Conservation (phyloP, 2,888 invertebrate species). For the Tridacna crocea region DNA sequence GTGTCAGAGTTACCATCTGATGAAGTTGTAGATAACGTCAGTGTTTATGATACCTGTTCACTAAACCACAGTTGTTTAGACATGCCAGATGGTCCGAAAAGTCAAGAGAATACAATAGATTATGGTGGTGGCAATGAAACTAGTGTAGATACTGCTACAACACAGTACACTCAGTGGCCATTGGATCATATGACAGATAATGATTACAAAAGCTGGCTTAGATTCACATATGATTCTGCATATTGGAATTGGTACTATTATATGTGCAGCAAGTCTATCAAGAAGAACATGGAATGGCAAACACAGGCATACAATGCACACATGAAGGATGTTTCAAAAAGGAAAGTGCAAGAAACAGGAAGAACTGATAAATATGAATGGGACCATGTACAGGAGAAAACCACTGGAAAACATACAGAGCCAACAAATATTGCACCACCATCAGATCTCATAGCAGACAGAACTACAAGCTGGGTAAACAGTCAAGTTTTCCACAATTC, state of each 20-base stretch:
- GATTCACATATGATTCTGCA: background rate
- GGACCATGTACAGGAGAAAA: background rate
- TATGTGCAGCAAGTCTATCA: constrained; percentile 5
- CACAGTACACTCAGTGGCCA: background rate
- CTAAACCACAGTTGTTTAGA: background rate
- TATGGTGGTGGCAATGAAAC: background rate
- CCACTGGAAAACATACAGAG: background rate
- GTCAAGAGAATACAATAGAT: background rate
- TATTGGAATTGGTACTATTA: constrained; percentile 17
- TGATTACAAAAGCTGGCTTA: constrained; percentile 10
- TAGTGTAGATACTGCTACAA: background rate
- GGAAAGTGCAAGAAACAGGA: background rate
- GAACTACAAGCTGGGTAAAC: constrained; percentile 10
- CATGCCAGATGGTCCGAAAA: background rate
- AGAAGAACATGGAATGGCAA: constrained; percentile 10
- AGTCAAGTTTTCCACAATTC: background rate
- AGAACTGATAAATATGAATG: background rate
- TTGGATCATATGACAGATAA: background rate
- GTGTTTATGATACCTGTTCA: background rate
- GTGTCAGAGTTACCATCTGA: constrained; percentile 35
- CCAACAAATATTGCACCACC: background rate
- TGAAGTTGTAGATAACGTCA: constrained; percentile 17
- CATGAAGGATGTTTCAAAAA: background rate
- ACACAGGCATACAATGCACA: background rate
- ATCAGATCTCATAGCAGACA: background rate